Base-by-base conservation (phyloP, 1,140 invertebrate species). In the Mercenaria mercenaria region DNA sequence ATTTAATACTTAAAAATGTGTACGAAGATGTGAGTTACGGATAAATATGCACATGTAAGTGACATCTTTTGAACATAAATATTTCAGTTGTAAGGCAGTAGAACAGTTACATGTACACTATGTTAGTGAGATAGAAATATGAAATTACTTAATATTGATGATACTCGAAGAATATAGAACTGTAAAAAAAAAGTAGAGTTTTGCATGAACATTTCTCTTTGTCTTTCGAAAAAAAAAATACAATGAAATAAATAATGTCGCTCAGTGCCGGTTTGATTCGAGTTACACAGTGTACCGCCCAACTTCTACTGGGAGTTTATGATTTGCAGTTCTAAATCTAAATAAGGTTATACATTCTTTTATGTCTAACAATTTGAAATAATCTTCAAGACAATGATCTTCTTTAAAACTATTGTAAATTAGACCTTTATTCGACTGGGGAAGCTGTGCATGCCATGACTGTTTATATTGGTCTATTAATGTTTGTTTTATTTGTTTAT, bases 401-500 rank as follows among this genome's bases (percentile, higher is more conserved):
- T 61, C 23, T 64, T 61, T 82, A 39, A 82, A 82, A 39, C 52
- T 82, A n/a, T 4, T 61, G 34, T 82, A 61, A 29, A 41, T 82
- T 34, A 39, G 8, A 23, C 34, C 59, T 82, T 82, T 61, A 56
- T 64, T 82, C 13, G 80, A 37, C 6, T 37, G 20, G 10, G 13
- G 29, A 26, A 82, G 80, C n/a, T 64, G 52, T 23, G 18, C 59
- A n/a, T 82, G 37, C 80, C 80, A 82, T 20, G 26, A 23, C 37
- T 59, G 52, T 61, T 82, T 61, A 80, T 26, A 80, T 32, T 80
- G 77, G 29, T 80, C 77, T 52, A 80, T 52, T 26, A 80, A 34
- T 52, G 29, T 52, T 32, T 80, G 43, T 59, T 64, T 82, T 11
- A 61, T 29, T 20, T n/a, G 37, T 64, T 82, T 82, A 82, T 82